Base-by-base conservation (phyloP, 2,888 invertebrate genomes). In the Podabrus alpinus region DNA sequence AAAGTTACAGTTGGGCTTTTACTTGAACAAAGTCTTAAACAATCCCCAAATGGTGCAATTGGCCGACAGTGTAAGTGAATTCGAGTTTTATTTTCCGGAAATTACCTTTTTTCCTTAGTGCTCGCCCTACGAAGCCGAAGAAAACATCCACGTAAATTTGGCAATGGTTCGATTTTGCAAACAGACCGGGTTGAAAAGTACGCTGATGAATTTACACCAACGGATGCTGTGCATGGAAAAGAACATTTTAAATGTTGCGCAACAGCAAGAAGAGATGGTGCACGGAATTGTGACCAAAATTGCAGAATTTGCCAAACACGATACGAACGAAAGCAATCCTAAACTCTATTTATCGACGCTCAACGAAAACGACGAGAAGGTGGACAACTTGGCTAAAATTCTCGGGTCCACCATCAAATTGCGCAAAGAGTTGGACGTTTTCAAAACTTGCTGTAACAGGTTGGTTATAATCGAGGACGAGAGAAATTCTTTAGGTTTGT, bases 381-480 rank as follows among this genome's bases (percentile, higher is more conserved):
- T 84, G 10, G 81, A 83, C 19, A 72, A 84, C 11, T 83, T 85
- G 66, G 81, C 80, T 25, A 80, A 79, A 59, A 77, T 85, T 5
- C 62, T 85, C 16, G 78, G 80, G 9, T 79, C 81, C 7, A 84
- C 83, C 1, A 59, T 80, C 1, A 71, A 72, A 9, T 68, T 86
- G 21, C 77, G 80, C 66, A 81, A 80, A 69, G 80, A 81, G 59
- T 71, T 86, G 68, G 81, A 83, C 5, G 76, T 77, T 13, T 85
- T 84, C 75, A 79, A 82, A 21, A 82, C 83, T 15, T 83, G 83
- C 70, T 84, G 84, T 69, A 81, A 84, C 64, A 75, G 83, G 15
- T 77, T 86, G 13, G 73, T 86, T 16, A 71, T 81, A 1, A 77
- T 85, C 29, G 86, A 86, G 79, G 85, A 86, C 61, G 85, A 86